Base-by-base conservation (phyloP, 2,113 vertebrate species). In the Serilophus lunatus region DNA sequence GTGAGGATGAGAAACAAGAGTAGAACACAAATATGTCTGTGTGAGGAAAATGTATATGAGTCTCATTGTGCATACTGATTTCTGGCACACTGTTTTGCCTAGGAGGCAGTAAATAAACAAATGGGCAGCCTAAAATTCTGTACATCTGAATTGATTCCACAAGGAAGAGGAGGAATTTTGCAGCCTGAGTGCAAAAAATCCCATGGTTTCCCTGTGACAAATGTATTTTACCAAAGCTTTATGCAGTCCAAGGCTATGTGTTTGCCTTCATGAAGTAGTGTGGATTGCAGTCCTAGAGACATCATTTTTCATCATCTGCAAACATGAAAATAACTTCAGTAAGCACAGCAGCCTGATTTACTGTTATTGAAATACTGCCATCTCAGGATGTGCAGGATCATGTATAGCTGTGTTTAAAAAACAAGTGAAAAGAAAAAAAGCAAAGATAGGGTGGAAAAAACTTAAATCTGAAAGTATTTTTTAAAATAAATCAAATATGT, bases 281-380 rank as follows among this genome's bases (percentile, higher is more conserved):
- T 69, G 87, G 65, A 68, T 91, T 87, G 74, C 90, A 91, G 78
- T 91, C 49, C 78, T 83, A 31, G 59, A 91, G 66, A 66, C 51
- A 54, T 75, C 33, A 31, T 95, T 95, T 96, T 90, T 94, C 79
- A 90, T 94, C 82, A 88, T 87, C 76, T 86, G 38, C 42, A 92
- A 95, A 91, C 79, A 71, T 85, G 78, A 61, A 89, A 90, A 87
- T 85, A 86, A 93, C 83, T 91, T 87, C 70, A 88, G 82, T 77
- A 59, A 75, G 90, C 60, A n/a, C 7, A 3, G 64, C 51, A 68
- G 71, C 42, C 76, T 85, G 72, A 91, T 82, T 65, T 93, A 76
- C 70, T 90, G 60, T 74, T 88, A 74, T 3, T 76, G 83, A 82
- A 87, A 50, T 70, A 59, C 90, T 96, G 63, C 84, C 51, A 35